Percentiles rank a stretch among this genome's conserved stretches.
These are phyloP conservation scores for Amblyopsis hoosieri DNA, from an alignment of 2,797 vertebrate genomes.

Conservation along the genomic window DNA sequence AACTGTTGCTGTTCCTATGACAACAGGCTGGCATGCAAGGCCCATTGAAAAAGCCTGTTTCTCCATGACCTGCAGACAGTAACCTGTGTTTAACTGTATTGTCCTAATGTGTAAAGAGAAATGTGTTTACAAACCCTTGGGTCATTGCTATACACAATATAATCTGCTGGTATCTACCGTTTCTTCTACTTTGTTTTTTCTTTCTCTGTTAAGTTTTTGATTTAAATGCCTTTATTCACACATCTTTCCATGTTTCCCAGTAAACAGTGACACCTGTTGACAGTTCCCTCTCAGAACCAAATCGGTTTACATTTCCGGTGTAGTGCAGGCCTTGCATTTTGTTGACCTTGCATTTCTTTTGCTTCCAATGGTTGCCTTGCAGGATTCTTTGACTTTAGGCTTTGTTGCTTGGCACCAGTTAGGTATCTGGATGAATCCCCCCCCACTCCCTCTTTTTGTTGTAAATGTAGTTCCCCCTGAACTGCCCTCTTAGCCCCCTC, in stretches of 20 bases:
- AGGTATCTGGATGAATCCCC: conserved; percentile 20
- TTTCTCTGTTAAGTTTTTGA: no score
- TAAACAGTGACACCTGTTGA: background rate
- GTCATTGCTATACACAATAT: no score
- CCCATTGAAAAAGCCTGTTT: no score
- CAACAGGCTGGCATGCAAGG: background rate
- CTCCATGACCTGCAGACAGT: no score
- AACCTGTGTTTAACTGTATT: no score
- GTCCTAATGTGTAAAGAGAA: no score
- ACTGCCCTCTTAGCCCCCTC: conserved; percentile 33
- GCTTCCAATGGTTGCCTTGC: conserved; percentile 1
- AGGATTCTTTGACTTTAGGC: conserved; percentile 14
- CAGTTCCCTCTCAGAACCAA: background rate
- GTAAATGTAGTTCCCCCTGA: conserved; percentile 38
- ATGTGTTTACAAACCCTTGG: no score
- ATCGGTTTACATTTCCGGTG: conserved; percentile 7
- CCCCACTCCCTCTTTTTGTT: conserved; percentile 35
- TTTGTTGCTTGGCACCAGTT: conserved; percentile 23
- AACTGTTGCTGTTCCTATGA: conserved; percentile 54
- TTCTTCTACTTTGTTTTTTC: no score
- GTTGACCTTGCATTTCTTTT: conserved; percentile 7
- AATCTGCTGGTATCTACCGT: no score
- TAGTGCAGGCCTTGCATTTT: conserved; percentile 6
- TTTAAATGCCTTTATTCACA: no score
- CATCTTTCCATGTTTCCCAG: background rate